phyloP scores from a whole-genome alignment of 2,113 vertebrate genomes.

The Podilymbus podiceps region DNA sequence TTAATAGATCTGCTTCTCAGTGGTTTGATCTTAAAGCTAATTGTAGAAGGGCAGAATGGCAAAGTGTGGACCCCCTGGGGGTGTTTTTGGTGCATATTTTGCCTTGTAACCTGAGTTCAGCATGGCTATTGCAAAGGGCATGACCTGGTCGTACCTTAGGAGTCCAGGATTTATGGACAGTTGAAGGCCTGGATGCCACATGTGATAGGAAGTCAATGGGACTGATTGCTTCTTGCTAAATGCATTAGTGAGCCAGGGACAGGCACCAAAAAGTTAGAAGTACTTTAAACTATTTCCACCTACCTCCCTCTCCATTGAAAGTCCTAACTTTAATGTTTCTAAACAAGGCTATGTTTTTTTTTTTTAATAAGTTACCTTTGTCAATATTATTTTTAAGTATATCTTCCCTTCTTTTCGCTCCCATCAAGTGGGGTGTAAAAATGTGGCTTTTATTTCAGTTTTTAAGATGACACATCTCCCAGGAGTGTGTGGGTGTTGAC shows the following conservation, averaged over 20 bases:
- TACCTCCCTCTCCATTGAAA: not conserved
- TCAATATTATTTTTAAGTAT: constrained; percentile 10
- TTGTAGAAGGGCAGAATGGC: not conserved
- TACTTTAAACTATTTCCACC: not conserved
- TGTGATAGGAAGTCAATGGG: not conserved
- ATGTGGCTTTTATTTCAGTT: constrained; percentile 38
- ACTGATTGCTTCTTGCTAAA: not conserved
- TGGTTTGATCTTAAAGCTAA: not conserved
- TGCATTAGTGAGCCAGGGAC: not conserved
- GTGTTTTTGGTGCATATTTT: not conserved
- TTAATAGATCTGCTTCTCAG: not conserved
- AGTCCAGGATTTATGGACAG: not conserved
- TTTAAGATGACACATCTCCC: constrained; percentile 65
- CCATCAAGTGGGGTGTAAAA: constrained; percentile 48
- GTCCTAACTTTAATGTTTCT: constrained; percentile 1
- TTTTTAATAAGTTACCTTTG: not conserved
- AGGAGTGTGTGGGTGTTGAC: constrained; percentile 58
- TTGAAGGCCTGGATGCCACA: not conserved
- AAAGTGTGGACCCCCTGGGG: rapidly evolving
- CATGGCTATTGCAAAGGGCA: not conserved
- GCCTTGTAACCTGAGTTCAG: not conserved
- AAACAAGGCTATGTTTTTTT: not conserved
- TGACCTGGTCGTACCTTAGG: not conserved
- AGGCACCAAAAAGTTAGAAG: not conserved
- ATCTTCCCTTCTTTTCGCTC: not conserved